Base-by-base conservation (phyloP, 2,113 vertebrate species). In the Callospermophilus lateralis region DNA sequence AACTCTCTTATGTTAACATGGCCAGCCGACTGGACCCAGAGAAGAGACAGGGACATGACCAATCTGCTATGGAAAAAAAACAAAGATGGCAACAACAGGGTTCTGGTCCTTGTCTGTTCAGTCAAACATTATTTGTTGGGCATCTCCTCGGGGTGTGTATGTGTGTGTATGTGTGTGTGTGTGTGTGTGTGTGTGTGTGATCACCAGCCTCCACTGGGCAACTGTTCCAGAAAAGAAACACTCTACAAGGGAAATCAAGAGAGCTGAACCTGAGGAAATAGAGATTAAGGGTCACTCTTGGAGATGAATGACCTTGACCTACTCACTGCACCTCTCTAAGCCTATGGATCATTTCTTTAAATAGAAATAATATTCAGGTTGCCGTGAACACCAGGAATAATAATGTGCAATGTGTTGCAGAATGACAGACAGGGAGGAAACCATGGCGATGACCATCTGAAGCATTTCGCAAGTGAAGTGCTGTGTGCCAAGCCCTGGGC, bases 281-380 rank as follows among this genome's bases (percentile, higher is more conserved):
- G 51, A 45, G 28, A 76, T 11, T 5, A 63, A 77, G 85, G 80
- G 55, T 6, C 63, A 19, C 10, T 68, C 28, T 86, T n/a, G 48
- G 17, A 58, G 30, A 39, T 86, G 28, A 77, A 51, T 24, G 48
- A 32, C 48, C 15, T 51, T 34, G 26, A 37, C 42, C 63, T 42
- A 70, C 32, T 58, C 65, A 72, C 19, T 32, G 63, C 45, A 37
- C 67, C 32, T 92, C 65, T 90, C 51, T 78, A 61, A 85, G 67
- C 15, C 92, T 88, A 16, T 77, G 45, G 10, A 37, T n/a, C 10
- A 30, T 74, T 94, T 72, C 39, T 80, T 90, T 78, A 95, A 79
- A 34, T 2, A 53, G 13, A 89, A 77, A 55, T 39, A 63, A 73
- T 32, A 34, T 24, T n/a, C 51, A 79, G 8, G 48, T 48, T 51